Conservation (phyloP, 2,113 vertebrate genomes). For the Pongo abelii region DNA sequence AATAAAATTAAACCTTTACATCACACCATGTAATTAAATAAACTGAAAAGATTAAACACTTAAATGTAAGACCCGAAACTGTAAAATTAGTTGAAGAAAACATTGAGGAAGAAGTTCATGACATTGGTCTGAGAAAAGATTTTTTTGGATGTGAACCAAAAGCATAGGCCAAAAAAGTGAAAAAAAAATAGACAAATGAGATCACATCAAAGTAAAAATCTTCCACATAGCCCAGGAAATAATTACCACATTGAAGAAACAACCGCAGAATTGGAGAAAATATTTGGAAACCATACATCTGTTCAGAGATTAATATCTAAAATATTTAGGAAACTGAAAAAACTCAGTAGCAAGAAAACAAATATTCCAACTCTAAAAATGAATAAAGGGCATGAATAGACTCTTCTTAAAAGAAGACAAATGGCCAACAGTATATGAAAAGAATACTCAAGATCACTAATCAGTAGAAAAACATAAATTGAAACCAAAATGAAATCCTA, state of each 20-base stretch:
- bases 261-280: background rate
- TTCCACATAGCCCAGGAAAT: background rate
- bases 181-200: background rate
- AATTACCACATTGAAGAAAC: background rate
- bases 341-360: background rate
- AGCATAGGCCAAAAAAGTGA: background rate
- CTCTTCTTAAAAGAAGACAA: background rate
- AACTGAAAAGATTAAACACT: background rate
- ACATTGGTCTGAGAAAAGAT: background rate
- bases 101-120: background rate
- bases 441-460: background rate
- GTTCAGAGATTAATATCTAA: background rate
- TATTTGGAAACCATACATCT: background rate
- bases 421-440: background rate
- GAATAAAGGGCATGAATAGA: background rate
- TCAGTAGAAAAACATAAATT: background rate
- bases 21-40: no score
- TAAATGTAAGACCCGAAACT: background rate
- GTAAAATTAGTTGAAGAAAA: background rate
- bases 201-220: background rate
- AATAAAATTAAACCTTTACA: background rate
- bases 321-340: background rate
- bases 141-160: background rate
- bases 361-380: background rate
- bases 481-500: background rate